Conservation (phyloP, 2,113 vertebrate species). For the Thomomys bottae region DNA sequence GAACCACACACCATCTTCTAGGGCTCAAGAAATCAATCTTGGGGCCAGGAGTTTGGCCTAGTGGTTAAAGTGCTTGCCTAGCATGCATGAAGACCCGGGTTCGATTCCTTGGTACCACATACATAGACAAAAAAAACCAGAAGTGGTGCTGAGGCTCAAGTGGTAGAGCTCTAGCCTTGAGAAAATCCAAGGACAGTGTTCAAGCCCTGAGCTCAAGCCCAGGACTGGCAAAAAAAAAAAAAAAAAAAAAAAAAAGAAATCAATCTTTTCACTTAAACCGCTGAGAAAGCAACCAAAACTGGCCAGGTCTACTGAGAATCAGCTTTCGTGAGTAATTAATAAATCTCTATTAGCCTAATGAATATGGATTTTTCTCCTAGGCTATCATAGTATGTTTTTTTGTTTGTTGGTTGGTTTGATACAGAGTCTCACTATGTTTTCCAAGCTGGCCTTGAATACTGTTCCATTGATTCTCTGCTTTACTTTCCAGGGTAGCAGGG, state of each 20-base stretch:
- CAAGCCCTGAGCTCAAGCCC: too few relatives aligned
- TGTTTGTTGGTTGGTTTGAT: neutral
- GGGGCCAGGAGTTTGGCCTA: too few relatives aligned
- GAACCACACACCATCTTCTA: too few relatives aligned
- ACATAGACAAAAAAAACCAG: too few relatives aligned
- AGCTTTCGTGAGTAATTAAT: neutral
- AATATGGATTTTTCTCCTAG: neutral
- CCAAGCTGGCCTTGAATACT: neutral
- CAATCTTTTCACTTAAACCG: neutral
- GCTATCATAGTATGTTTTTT: neutral
- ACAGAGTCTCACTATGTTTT: neutral
- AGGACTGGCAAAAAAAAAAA: neutral
- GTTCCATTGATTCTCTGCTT: neutral
- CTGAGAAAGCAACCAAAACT: neutral
- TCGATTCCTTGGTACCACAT: too few relatives aligned
- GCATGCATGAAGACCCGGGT: too few relatives aligned
- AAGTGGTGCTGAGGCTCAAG: too few relatives aligned
- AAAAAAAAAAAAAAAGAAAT: neutral
- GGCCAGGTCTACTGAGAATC: neutral
- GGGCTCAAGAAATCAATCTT: too few relatives aligned
- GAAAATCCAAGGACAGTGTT: too few relatives aligned
- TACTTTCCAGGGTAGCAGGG: too few relatives aligned
- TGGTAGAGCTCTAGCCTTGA: too few relatives aligned
- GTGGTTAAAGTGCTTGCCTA: too few relatives aligned
- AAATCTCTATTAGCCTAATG: neutral